Base-by-base conservation (phyloP, 2,797 vertebrate species). In the Florisuga fusca region DNA sequence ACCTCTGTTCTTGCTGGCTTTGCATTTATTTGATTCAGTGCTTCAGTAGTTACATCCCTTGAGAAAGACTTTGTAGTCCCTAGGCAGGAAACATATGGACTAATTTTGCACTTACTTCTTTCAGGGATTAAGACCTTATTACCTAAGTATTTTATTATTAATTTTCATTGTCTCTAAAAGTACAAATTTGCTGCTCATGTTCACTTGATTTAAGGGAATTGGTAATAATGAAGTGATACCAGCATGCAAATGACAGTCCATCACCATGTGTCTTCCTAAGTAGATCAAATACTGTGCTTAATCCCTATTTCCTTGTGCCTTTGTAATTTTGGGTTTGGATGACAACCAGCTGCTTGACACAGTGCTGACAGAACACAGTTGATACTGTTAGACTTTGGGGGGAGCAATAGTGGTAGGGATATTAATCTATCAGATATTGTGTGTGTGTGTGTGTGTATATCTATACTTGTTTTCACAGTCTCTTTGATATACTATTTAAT, bases 61-160 rank as follows among this genome's bases (percentile, higher is more conserved):
- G 84, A 76, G 75, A 87, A 93, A 69, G 74, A 51, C 87, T 97
- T 96, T 93, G 86, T 91, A 95, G 86, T 95, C 50, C 69, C 84
- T 23, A 76, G 81, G 25, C 93, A 97, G 97, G 96, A 97, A 97
- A 62, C n/a, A n/a, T n/a, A n/a, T n/a, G 29, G 46, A 80, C 54
- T 57, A 4, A 12, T 43, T 50, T 54, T 93, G 36, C 16, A 22
- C 10, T 34, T 78, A 10, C 16, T 7, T 75, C 71, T 78, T 61
- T 55, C 46, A 78, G 50, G 26, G 9, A 16, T 72, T 51, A 64
- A 78, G 62, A 64, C 22, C 7, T 81, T 63, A 11, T 45, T 86
- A 33, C 27, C 66, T 66, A 54, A 51, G 62, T 73, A 33, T 54
- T 71, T 67, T 63, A 3, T 53, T 86, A 38, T 41, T 41, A 41